Evolutionary conservation across 1,140 invertebrate species (phyloP), one percentile per base, ranked within the genome.

Genomic region (Chironomus tepperi): DNA sequence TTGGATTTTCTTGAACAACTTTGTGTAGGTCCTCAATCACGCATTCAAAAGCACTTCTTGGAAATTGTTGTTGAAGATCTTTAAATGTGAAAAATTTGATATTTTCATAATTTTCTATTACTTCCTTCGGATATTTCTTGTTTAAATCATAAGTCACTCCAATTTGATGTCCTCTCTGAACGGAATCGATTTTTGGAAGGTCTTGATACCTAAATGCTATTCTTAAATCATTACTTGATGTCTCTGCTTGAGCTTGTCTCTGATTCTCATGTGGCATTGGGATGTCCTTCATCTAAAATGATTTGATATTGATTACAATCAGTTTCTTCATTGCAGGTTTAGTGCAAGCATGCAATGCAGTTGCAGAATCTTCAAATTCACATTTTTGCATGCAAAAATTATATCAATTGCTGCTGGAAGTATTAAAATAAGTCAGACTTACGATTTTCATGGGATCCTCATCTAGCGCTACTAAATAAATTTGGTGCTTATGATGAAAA

Each of bases 131-230:
- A 19, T 21, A 70, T 18, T 70, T 70, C 18, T 70, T 70, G 9
- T 15, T 19, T 19, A 95, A 81, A 82, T 95, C 93, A 84, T 90
- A 95, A 79, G 89, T 89, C 80, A 94, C 91, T 1, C 92, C 90
- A 85, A 91, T 91, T 74, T 79, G 82, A 21, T 8, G n/a, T 18
- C 65, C 65, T 19, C 16, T 15, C 64, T 84, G 81, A 43, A 84
- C 83, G 6, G 89, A 88, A 77, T 92, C 87, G 1, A 90, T 84
- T 77, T 87, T 79, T 47, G 87, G 88, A 78, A 93, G 84, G 77
- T 91, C 88, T 79, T 92, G 89, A 82, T 95, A 95, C 73, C 93
- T 85, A 90, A 93, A 95, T 7, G 93, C 93, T 81, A 95, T 95
- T 79, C 90, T 89, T 88, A 95, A 89, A 76, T 90, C 85, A 73